Evolutionary conservation across 2,888 invertebrate genomes (phyloP).

Genomic region (Teleogryllus oceanicus): DNA sequence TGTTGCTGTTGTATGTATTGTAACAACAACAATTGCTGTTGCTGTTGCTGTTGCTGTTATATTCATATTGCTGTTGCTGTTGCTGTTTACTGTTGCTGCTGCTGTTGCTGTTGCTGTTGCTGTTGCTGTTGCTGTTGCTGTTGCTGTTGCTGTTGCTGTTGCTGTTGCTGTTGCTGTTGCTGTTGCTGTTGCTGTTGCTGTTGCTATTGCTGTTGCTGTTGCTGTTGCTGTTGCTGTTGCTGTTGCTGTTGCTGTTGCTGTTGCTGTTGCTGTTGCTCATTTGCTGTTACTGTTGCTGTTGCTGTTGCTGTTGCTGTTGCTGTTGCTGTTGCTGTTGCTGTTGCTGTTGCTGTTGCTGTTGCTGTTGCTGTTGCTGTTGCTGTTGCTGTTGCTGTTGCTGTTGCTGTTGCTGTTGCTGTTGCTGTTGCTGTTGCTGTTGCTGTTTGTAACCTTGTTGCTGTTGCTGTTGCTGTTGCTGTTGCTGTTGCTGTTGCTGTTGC

Average conservation of each 20-base stretch:
- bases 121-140: conserved; percentile 46
- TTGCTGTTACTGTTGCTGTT: conserved; percentile 3
- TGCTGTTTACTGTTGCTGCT: no score
- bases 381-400: conserved; percentile 32
- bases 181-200: conserved; percentile 30
- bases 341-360: background rate
- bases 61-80: background rate
- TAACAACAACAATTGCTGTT: background rate
- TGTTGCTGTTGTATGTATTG: conserved; percentile 49
- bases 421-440: conserved; percentile 51
- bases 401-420: conserved; percentile 49
- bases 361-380: conserved; percentile 40
- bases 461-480: conserved; percentile 37
- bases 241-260: conserved; percentile 32
- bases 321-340: conserved; percentile 12
- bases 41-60: conserved; percentile 22
- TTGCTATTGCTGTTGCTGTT: no score
- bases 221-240: background rate
- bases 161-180: conserved; percentile 34
- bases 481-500: conserved; percentile 35
- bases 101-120: conserved; percentile 52
- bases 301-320: background rate
- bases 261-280: background rate
- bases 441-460: conserved; percentile 41
- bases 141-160: conserved; percentile 36